A percentile compares a stretch with the other conserved stretches of the same genome.
These are phyloP conservation scores for Tachypleus tridentatus DNA, from an alignment of 1,140 invertebrate genomes.

Conservation along the genomic window DNA sequence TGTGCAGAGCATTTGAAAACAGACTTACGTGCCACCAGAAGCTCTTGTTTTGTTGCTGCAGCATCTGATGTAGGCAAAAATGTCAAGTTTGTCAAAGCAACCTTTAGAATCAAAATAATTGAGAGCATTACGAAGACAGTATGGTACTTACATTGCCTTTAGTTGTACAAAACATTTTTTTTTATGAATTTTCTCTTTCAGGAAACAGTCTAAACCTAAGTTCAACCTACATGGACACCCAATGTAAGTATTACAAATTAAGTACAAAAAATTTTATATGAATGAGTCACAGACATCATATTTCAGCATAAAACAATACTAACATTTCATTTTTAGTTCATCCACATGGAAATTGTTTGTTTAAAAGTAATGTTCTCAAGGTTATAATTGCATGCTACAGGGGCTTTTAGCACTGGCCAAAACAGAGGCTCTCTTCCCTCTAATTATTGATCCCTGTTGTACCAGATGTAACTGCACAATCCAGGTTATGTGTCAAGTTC, in stretches of 20 bases:
- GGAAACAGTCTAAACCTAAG: not conserved
- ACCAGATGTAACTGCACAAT: too few relatives aligned
- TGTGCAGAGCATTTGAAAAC: not conserved
- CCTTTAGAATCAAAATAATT: conserved; percentile 40
- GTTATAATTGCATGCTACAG: too few relatives aligned
- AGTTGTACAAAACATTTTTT: not conserved
- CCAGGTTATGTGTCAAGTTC: too few relatives aligned
- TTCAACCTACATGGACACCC: not conserved
- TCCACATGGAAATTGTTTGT: too few relatives aligned
- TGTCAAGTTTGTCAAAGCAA: conserved; percentile 66
- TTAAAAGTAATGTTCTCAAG: too few relatives aligned
- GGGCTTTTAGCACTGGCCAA: too few relatives aligned
- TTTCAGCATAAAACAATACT: too few relatives aligned
- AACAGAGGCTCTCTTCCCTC: too few relatives aligned
- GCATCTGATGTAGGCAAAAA: conserved; percentile 75
- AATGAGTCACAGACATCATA: too few relatives aligned
- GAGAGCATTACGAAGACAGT: not conserved
- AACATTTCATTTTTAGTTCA: too few relatives aligned
- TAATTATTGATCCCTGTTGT: too few relatives aligned
- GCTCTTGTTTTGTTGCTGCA: conserved; percentile 66
- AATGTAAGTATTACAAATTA: not conserved
- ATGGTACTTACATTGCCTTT: not conserved
- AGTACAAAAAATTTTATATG: not conserved
- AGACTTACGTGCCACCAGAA: conserved; percentile 65
- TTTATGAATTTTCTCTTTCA: not conserved